Base-by-base conservation (phyloP, 2,888 invertebrate species). In the Catocala sponsa region DNA sequence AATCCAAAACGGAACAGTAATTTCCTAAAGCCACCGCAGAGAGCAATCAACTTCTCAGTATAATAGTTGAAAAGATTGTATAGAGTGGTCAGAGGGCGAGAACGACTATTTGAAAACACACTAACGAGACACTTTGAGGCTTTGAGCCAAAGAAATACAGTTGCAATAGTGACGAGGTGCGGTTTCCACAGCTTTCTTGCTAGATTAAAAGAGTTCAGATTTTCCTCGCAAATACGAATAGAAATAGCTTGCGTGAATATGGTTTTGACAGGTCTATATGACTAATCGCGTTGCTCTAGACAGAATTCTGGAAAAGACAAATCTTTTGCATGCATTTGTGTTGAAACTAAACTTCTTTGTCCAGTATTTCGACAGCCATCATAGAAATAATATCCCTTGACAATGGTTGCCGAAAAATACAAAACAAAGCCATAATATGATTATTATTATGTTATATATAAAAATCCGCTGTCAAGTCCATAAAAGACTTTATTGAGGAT, bases 51-150 rank as follows among this genome's bases (percentile, higher is more conserved):
- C 82, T 83, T 76, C 79, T 80, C 79, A 13, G 77, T 78, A 81
- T 84, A 87, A 85, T 80, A 76, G 80, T 70, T 84, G 83, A 87
- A 87, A 86, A 82, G 83, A 79, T 74, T 72, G 78, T 63, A 63
- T 73, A 55, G 59, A 78, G 74, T 67, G 72, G 76, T 67, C 74
- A 60, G 57, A 74, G 59, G 55, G 42, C 67, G 54, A 63, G 70
- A 85, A 82, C 76, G 81, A 83, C 85, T 87, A 87, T 88, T 87
- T 86, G 84, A 87, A 88, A 87, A 86, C 87, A 86, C 78, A 74
- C 89, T 91, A 91, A 91, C 88, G 91, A 91, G 88, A 83, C 83
- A 87, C 87, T 89, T 83, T 80, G 56, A 80, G 76, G 79, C 82
- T 79, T 70, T 68, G 59, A 74, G 69, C 56, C 41, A 70, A 74